These are phyloP conservation scores for Anarhynchus alexandrinus DNA, from an alignment of 2,113 vertebrate species.

Conservation along the genomic window DNA sequence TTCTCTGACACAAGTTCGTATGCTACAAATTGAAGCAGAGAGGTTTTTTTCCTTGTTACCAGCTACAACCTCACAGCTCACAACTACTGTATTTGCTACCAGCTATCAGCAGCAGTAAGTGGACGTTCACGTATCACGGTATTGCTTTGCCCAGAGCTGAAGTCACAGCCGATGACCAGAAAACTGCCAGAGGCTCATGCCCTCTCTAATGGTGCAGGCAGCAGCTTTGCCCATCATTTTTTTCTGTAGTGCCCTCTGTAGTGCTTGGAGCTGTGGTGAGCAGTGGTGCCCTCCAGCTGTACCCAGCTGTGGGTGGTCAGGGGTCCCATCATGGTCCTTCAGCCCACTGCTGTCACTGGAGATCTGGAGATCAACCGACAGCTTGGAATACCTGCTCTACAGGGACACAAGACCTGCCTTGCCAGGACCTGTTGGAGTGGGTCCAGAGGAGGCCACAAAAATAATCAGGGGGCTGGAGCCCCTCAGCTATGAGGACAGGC, in stretches of 20 bases:
- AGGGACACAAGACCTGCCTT: not conserved
- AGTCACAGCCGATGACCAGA: not conserved
- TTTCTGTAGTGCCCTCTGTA: not conserved
- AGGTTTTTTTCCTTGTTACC: not conserved
- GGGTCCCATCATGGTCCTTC: not conserved
- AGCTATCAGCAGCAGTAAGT: not conserved
- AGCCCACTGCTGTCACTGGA: not conserved
- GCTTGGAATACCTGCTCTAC: accelerated
- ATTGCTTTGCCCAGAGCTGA: not conserved
- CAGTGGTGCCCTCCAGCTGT: accelerated
- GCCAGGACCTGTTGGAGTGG: not conserved
- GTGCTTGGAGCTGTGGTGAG: not conserved
- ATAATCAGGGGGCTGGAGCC: not conserved
- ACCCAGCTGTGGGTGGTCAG: not conserved
- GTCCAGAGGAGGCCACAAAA: not conserved
- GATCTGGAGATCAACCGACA: not conserved
- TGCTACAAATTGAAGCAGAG: not conserved
- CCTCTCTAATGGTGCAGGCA: not conserved
- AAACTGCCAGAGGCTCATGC: not conserved
- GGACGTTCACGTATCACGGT: accelerated
- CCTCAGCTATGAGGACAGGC: not conserved
- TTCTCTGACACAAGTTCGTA: not conserved
- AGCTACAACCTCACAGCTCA: not conserved
- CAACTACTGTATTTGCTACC: not conserved
- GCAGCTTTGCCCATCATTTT: not conserved